Conservation (phyloP, 2,888 invertebrate species). For the Acanthosepion esculentum region DNA sequence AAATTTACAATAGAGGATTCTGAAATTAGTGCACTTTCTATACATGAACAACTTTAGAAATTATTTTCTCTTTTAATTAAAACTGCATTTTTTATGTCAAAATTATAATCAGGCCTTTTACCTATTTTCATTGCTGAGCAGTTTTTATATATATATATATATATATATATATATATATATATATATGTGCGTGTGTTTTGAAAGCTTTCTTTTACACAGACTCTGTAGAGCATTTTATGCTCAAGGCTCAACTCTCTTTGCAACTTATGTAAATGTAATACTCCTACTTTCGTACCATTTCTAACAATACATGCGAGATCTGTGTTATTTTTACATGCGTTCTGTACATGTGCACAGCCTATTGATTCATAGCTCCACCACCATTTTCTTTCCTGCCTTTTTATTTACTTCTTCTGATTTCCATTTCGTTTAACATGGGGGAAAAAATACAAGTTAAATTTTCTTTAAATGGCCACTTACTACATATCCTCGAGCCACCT, state of each 20-base stretch:
- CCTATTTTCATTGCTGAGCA: too few relatives aligned
- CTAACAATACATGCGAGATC: background rate
- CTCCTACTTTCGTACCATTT: background rate
- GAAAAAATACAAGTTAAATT: background rate
- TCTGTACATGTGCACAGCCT: background rate
- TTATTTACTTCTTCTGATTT: background rate
- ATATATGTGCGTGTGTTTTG: too few relatives aligned
- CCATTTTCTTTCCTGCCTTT: background rate
- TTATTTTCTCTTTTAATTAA: too few relatives aligned
- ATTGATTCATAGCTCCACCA: background rate
- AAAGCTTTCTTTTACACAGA: background rate
- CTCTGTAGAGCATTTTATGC: background rate
- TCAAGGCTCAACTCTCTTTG: background rate
- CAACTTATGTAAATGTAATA: background rate
- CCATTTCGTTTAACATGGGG: background rate
- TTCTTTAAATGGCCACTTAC: constrained; percentile 33
- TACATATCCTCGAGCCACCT: background rate
- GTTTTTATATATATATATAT: too few relatives aligned
- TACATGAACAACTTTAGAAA: too few relatives aligned
- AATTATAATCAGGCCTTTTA: too few relatives aligned
- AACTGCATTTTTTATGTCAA: too few relatives aligned
- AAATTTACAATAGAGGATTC: too few relatives aligned
- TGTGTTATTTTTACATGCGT: background rate
- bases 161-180: too few relatives aligned
- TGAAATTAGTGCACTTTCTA: too few relatives aligned